A percentile compares a stretch with the other conserved stretches of the same genome.
Conservation (phyloP, 2,113 vertebrate genomes). For the Gadus chalcogrammus region DNA sequence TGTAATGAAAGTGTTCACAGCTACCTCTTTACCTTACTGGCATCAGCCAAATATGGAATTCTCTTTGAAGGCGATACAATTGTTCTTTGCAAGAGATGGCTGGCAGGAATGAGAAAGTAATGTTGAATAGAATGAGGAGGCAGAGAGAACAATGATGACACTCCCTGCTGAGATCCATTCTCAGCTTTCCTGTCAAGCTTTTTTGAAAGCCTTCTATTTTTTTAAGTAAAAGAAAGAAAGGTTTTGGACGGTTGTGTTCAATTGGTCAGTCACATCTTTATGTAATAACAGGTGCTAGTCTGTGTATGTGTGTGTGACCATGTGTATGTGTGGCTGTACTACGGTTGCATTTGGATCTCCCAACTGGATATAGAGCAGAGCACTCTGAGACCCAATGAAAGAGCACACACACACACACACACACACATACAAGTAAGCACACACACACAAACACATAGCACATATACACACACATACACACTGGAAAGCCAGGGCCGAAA, state of each 20-base stretch:
- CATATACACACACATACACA: background rate
- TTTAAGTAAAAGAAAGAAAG: too few species aligned
- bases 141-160: background rate
- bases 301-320: background rate
- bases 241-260: background rate
- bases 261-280: background rate
- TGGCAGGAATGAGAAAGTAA: background rate
- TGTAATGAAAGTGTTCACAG: background rate
- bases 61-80: conserved; percentile 15
- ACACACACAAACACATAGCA: background rate
- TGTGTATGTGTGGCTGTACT: background rate
- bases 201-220: too few species aligned
- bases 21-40: conserved; percentile 8
- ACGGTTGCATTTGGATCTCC: background rate
- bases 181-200: background rate
- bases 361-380: background rate
- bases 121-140: conserved; percentile 5
- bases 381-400: background rate
- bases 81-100: conserved; percentile 5
- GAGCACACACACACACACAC: background rate
- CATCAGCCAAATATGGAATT: conserved; percentile 8
- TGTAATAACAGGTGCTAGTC: background rate
- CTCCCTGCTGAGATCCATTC: background rate
- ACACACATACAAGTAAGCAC: background rate
- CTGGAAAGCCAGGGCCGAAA: too few species aligned